A percentile compares a stretch with the other conserved stretches of the same genome.
phyloP scores from a whole-genome alignment of 2,797 vertebrate species.

The Sebastes hubbsi region DNA sequence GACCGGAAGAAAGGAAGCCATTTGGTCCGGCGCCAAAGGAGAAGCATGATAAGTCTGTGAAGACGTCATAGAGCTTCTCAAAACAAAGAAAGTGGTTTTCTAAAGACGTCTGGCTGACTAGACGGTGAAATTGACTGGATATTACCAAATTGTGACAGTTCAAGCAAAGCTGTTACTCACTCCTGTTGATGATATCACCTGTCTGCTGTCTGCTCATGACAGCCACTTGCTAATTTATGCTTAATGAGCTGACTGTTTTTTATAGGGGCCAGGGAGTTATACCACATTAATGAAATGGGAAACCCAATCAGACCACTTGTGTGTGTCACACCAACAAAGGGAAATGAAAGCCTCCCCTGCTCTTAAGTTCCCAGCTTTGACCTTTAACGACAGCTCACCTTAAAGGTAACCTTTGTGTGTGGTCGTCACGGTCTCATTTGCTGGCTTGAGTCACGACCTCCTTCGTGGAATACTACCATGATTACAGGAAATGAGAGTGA shows the following conservation, averaged over 20 bases:
- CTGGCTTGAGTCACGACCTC: constrained; percentile 64
- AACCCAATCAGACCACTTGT: constrained; percentile 37
- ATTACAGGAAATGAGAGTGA: constrained; percentile 74
- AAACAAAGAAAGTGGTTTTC: constrained; percentile 65
- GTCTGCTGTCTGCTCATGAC: constrained; percentile 48
- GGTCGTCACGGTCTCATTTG: constrained; percentile 55
- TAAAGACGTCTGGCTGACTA: constrained; percentile 54
- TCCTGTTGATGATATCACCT: constrained; percentile 63
- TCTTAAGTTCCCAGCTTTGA: constrained; percentile 38
- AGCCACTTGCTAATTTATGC: constrained; percentile 36
- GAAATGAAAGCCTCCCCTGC: constrained; percentile 56
- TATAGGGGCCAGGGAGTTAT: not conserved
- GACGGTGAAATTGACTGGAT: constrained; percentile 56
- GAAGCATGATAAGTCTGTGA: constrained; percentile 48
- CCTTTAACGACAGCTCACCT: constrained; percentile 48
- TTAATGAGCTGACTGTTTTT: constrained; percentile 38
- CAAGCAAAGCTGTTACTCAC: constrained; percentile 49
- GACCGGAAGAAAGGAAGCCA: constrained; percentile 80
- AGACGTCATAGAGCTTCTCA: constrained; percentile 66
- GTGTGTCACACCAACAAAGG: constrained; percentile 58
- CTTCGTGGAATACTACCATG: constrained; percentile 44
- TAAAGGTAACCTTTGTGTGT: constrained; percentile 53
- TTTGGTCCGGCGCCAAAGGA: constrained; percentile 66
- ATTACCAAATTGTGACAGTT: constrained; percentile 53
- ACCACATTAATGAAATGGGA: constrained; percentile 54